Conservation (phyloP, 2,113 vertebrate genomes). For the Copsychus sechellarum region DNA sequence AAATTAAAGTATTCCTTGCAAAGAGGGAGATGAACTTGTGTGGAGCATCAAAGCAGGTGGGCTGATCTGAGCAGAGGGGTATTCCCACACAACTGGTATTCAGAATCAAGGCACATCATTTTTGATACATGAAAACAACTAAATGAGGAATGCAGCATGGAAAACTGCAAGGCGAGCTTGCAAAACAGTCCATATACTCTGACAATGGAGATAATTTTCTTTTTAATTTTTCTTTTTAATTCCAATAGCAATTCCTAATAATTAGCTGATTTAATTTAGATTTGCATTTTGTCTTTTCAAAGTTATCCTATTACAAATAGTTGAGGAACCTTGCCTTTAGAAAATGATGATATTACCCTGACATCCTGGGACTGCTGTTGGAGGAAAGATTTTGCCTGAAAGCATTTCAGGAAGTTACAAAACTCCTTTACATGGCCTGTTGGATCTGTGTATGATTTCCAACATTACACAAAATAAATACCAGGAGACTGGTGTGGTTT, state of each 20-base stretch:
- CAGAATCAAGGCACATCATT: background rate
- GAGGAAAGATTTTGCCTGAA: slow-evolving; percentile 66
- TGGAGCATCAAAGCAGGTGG: background rate
- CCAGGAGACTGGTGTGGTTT: slow-evolving; percentile 89
- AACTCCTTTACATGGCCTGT: slow-evolving; percentile 75
- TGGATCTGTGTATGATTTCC: slow-evolving; percentile 81
- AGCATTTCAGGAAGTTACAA: slow-evolving; percentile 78
- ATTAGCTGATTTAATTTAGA: slow-evolving; percentile 39
- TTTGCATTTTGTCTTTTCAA: slow-evolving; percentile 3
- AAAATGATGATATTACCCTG: slow-evolving; percentile 14
- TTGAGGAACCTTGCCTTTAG: background rate
- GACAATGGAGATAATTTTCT: background rate
- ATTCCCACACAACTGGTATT: fast-evolving
- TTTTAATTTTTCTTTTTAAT: background rate
- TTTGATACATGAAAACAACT: background rate
- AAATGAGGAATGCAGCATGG: background rate
- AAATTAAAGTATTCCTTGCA: background rate
- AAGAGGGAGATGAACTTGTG: background rate
- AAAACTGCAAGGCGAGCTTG: background rate
- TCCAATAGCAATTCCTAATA: background rate
- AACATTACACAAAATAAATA: slow-evolving; percentile 88
- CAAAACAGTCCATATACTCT: background rate
- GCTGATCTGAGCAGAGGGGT: background rate
- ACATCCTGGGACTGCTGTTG: slow-evolving; percentile 49
- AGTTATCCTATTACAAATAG: background rate